Evolutionary conservation across 2,797 vertebrate species (phyloP).

Genomic region (Okamejei kenojei): DNA sequence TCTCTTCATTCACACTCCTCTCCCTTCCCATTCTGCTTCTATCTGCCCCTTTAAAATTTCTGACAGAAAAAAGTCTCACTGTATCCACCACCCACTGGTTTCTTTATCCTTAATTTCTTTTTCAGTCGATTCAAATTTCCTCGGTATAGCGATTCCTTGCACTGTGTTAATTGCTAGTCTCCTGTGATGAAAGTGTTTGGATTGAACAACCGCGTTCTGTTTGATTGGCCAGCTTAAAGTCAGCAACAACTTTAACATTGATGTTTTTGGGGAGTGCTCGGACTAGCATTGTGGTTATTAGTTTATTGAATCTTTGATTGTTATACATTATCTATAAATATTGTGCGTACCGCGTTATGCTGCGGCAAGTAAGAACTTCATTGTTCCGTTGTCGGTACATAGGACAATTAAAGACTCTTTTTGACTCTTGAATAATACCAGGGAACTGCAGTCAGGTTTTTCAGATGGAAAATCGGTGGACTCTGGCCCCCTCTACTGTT

Average conservation of each 20-base stretch:
- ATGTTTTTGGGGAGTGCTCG: no score
- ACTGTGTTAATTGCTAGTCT: background rate
- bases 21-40: background rate
- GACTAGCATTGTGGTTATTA: no score
- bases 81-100: background rate
- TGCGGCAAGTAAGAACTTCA: no score
- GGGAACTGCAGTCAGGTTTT: background rate
- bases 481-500: slow-evolving; percentile 11
- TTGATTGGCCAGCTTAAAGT: background rate
- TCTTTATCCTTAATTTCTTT: background rate
- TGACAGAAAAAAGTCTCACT: background rate
- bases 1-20: background rate
- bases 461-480: background rate
- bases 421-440: background rate
- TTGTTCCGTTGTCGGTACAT: no score
- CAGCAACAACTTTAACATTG: no score
- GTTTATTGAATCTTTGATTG: no score
- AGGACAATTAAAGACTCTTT: no score
- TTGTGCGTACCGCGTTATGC: no score
- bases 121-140: background rate
- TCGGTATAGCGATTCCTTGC: background rate
- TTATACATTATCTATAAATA: no score
- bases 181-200: background rate
- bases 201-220: background rate
- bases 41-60: background rate